Evolutionary conservation across 2,797 vertebrate genomes (phyloP).

Genomic region (Xenentodon cancila): DNA sequence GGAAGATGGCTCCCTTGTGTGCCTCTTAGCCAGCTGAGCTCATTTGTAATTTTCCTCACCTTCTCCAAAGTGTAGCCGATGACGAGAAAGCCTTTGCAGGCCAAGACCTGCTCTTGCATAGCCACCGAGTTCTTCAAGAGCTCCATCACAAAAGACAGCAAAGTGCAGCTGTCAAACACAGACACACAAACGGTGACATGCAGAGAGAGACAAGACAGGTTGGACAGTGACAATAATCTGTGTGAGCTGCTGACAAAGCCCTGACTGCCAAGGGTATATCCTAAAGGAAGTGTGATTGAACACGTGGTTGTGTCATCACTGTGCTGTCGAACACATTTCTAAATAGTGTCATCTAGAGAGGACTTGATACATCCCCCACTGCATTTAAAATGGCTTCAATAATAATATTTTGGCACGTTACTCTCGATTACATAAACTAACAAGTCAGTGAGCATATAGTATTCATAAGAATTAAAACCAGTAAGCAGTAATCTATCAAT

Average conservation of each 20-base stretch:
- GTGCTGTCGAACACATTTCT: constrained; percentile 45
- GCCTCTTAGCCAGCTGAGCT: constrained; percentile 34
- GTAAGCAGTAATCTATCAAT: too few relatives aligned
- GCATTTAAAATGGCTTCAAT: background rate
- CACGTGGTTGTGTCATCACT: constrained; percentile 60
- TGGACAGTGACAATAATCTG: constrained; percentile 66
- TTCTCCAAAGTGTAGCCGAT: constrained; percentile 97
- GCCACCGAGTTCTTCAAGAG: constrained; percentile 96
- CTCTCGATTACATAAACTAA: background rate
- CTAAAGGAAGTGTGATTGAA: constrained; percentile 71
- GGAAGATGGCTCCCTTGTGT: constrained; percentile 27
- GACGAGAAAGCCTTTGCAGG: constrained; percentile 98
- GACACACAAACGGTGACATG: constrained; percentile 18
- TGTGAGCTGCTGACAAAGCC: constrained; percentile 66
- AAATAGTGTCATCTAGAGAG: constrained; percentile 55
- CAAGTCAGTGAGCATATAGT: background rate
- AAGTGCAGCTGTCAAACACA: constrained; percentile 86
- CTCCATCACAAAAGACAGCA: constrained; percentile 97
- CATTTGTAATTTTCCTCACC: constrained; percentile 79
- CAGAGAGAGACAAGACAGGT: constrained; percentile 23
- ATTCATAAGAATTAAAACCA: background rate
- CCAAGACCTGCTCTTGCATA: constrained; percentile 98
- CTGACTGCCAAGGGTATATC: constrained; percentile 58
- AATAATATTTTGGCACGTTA: background rate
- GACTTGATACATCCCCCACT: constrained; percentile 19